A percentile compares a stretch with the other conserved stretches of the same genome.
Evolutionary conservation across 2,113 vertebrate genomes (phyloP).

Genomic region (Connochaetes taurinus): DNA sequence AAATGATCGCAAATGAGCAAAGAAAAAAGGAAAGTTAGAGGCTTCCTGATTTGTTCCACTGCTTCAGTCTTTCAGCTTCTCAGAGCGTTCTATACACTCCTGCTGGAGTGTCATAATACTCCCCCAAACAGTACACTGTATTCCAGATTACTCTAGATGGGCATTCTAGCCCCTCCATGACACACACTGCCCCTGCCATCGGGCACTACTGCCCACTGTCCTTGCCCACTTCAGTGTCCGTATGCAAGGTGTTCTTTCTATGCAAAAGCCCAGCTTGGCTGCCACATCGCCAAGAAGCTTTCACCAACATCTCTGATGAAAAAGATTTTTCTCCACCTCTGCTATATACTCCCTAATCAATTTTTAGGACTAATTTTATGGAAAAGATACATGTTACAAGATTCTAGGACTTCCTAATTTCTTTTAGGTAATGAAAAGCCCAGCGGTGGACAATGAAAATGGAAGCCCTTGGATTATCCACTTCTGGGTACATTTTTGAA

Average conservation of each 20-base stretch:
- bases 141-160: background rate
- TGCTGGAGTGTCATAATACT: background rate
- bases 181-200: background rate
- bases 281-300: background rate
- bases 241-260: background rate
- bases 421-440: background rate
- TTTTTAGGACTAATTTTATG: background rate
- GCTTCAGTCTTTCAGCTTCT: background rate
- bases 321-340: background rate
- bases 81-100: background rate
- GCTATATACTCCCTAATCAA: background rate
- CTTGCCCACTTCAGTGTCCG: background rate
- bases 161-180: background rate
- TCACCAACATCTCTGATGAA: background rate
- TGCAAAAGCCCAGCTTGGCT: background rate
- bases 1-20: background rate
- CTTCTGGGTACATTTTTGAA: background rate
- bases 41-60: background rate
- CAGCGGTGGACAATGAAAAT: background rate
- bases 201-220: background rate
- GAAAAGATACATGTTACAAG: background rate
- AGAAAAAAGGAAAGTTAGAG: background rate
- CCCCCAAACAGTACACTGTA: background rate
- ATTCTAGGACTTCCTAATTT: background rate
- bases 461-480: background rate